phyloP scores from a whole-genome alignment of 1,140 invertebrate species.

The Himalopsyche phryganea region DNA sequence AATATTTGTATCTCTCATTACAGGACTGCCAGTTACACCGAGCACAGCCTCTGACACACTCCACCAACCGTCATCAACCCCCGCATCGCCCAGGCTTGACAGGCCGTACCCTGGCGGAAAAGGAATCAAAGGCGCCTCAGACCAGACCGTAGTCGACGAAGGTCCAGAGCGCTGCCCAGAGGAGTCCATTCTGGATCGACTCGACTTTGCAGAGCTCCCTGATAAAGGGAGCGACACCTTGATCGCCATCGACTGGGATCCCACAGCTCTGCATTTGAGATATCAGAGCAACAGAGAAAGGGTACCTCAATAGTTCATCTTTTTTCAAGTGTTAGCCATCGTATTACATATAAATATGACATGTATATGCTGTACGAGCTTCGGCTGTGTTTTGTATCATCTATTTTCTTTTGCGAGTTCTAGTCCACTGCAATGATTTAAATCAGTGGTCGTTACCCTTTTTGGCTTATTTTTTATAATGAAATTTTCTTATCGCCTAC shows the following conservation, averaged over 20 bases:
- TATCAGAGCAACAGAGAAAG: constrained; percentile 80
- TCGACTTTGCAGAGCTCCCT: constrained; percentile 36
- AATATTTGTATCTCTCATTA: not conserved
- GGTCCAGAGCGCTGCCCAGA: not conserved
- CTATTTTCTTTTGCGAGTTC: no score
- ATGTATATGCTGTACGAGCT: not conserved
- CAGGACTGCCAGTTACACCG: not conserved
- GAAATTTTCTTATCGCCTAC: no score
- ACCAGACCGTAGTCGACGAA: not conserved
- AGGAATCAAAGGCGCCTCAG: not conserved
- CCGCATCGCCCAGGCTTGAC: not conserved
- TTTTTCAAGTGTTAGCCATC: not conserved
- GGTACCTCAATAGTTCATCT: constrained; percentile 45
- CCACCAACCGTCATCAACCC: not conserved
- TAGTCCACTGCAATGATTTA: no score
- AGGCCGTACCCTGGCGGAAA: no score
- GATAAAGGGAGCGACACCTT: constrained; percentile 39
- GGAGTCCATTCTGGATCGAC: constrained; percentile 25
- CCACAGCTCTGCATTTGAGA: constrained; percentile 81
- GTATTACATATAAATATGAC: not conserved
- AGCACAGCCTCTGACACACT: not conserved
- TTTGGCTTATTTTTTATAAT: no score
- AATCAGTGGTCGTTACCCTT: no score
- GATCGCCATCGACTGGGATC: constrained; percentile 85
- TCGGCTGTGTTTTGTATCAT: not conserved